Conservation (phyloP, 2,888 invertebrate genomes). For the Tipula unca region DNA sequence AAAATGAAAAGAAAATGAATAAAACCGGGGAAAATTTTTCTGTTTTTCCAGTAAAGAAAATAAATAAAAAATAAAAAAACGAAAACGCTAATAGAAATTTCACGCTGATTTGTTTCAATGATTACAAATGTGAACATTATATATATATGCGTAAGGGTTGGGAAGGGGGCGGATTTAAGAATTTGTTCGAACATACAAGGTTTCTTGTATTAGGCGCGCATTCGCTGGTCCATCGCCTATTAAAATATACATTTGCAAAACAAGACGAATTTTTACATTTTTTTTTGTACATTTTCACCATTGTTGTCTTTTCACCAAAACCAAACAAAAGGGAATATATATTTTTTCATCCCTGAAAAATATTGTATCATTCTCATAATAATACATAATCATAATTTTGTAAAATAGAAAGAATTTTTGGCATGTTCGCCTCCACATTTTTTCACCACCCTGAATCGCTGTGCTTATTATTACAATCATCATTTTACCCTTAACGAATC, state of each 20-base stretch:
- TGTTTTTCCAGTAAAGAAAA: neutral
- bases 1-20: neutral
- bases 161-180: neutral
- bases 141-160: neutral
- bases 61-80: neutral
- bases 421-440: neutral
- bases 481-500: slow-evolving; percentile 8
- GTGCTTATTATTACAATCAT: slow-evolving; percentile 8
- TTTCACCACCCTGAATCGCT: neutral
- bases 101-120: slow-evolving; percentile 14
- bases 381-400: neutral
- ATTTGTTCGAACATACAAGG: neutral
- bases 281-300: neutral
- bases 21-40: neutral
- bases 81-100: neutral
- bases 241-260: neutral
- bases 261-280: neutral
- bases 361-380: neutral
- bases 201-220: neutral
- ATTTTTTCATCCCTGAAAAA: neutral
- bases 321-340: neutral
- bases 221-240: neutral
- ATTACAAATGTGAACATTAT: slow-evolving; percentile 1
- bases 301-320: neutral
- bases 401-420: neutral